Evolutionary conservation across 2,888 invertebrate species (phyloP).

Genomic region (Phytoseiulus persimilis): DNA sequence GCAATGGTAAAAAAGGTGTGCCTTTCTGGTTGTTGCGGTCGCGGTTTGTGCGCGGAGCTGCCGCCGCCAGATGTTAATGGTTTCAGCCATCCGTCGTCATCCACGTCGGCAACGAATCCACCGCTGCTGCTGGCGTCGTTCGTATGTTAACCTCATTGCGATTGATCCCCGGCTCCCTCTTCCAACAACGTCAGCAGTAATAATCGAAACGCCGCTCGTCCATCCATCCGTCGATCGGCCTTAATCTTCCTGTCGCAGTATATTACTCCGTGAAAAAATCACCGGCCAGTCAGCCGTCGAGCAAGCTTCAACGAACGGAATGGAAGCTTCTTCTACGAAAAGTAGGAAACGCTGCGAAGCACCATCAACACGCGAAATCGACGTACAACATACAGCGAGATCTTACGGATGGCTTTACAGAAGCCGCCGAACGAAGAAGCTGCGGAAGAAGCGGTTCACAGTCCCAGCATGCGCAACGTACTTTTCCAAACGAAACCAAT

Average conservation of each 20-base stretch:
- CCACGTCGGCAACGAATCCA: neutral
- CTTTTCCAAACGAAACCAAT: no score
- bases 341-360: neutral
- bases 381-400: neutral
- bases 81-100: neutral
- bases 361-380: neutral
- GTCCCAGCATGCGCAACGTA: no score
- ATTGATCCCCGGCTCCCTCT: neutral
- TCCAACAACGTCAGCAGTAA: neutral
- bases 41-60: neutral
- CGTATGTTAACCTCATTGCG: neutral
- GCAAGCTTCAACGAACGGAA: neutral
- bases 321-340: neutral
- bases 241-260: neutral
- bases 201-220: neutral
- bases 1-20: constrained; percentile 5
- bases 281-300: neutral
- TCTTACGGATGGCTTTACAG: neutral
- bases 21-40: neutral
- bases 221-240: neutral
- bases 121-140: neutral
- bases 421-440: neutral
- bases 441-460: neutral
- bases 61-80: neutral
- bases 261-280: neutral